Base-by-base conservation (phyloP, 2,888 invertebrate genomes). In the Amblyjoppa fuscipennis region DNA sequence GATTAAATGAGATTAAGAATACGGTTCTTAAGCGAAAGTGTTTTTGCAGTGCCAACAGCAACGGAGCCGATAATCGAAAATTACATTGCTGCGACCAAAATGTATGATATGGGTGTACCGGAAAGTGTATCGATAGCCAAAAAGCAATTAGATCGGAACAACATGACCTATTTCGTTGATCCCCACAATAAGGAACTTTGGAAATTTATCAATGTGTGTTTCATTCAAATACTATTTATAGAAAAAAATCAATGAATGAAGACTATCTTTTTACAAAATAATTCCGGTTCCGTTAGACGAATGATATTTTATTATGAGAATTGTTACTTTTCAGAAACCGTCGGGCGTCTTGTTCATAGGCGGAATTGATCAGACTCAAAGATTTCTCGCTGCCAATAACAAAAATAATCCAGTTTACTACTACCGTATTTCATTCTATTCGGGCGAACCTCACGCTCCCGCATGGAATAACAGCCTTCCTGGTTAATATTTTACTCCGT, bases 331-430 rank as follows among this genome's bases (percentile, higher is more conserved):
- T 41, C 31, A 90, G 90, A 68, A 79, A 59, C 68, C 84, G 0
- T 66, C 89, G 2, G 85, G 87, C 28, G 2, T 89, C 3, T 25
- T 86, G 0, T 89, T 89, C 56, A 66, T 73, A 0, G 85, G 87
- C 1, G 89, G 89, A 3, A 88, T 90, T 6, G 91, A 91, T 83
- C 45, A 83, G 6, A 90, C 89, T 11, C 91, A 91, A 73, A 73
- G 78, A 41, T n/a, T 89, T 4, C 20, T 91, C 38, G n/a, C 56
- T 5, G 11, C 1, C 2, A 61, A 66, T 31, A 76, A 84, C 20
- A 69, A 82, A 9, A 79, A 82, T 1, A 53, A 64, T 2, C 86
- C 88, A 3, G 66, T 90, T 56, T 91, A 89, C 66, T 91, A 90
- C 75, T 91, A 91, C 64, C 82, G 84, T 28, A 71, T 88, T 11